Conservation (phyloP, 2,888 invertebrate genomes). For the Tipula vernalis region DNA sequence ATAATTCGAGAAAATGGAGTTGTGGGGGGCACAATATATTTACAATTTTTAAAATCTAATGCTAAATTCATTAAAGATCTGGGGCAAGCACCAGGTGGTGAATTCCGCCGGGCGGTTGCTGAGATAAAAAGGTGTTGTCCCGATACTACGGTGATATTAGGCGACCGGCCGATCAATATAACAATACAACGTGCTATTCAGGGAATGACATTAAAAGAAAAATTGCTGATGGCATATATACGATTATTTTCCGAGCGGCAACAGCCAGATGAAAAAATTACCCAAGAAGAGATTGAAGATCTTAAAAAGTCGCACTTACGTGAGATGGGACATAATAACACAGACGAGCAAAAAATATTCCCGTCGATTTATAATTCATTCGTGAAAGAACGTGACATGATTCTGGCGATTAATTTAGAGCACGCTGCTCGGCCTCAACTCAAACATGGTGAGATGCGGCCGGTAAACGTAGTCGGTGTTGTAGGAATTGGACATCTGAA, state of each 20-base stretch:
- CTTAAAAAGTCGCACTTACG: slow-evolving; percentile 49
- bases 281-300: slow-evolving; percentile 75
- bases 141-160: slow-evolving; percentile 68
- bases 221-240: slow-evolving; percentile 35
- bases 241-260: background rate
- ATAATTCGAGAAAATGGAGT: slow-evolving; percentile 19
- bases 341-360: slow-evolving; percentile 75
- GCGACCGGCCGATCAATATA: slow-evolving; percentile 80
- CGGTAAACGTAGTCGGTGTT: slow-evolving; percentile 71
- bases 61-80: slow-evolving; percentile 80
- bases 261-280: slow-evolving; percentile 13
- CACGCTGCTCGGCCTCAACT: slow-evolving; percentile 37
- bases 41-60: slow-evolving; percentile 73
- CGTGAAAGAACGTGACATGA: slow-evolving; percentile 82
- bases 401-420: slow-evolving; percentile 70
- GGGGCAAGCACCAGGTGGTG: slow-evolving; percentile 94
- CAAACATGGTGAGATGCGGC: slow-evolving; percentile 20
- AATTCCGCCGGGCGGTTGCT: slow-evolving; percentile 74
- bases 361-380: slow-evolving; percentile 78
- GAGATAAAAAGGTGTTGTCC: slow-evolving; percentile 49
- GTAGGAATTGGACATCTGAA: slow-evolving; percentile 89
- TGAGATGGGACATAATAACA: slow-evolving; percentile 45
- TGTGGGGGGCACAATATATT: slow-evolving; percentile 61
- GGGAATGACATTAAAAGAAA: slow-evolving; percentile 74
- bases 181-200: slow-evolving; percentile 76